These are phyloP conservation scores for Campaea margaritaria DNA, from an alignment of 2,888 invertebrate genomes.

Conservation along the genomic window DNA sequence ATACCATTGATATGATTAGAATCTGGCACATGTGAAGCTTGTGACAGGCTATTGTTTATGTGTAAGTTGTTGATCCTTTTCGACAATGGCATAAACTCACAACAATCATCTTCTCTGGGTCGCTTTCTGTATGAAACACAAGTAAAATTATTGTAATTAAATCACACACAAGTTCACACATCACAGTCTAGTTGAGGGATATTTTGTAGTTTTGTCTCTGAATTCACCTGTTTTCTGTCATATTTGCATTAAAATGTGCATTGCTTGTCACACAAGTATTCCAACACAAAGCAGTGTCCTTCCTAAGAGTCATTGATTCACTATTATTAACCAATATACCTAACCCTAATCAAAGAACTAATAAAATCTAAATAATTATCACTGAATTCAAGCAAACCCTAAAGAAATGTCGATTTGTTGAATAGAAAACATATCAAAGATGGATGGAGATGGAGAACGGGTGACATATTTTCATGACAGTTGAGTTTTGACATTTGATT, in stretches of 20 bases:
- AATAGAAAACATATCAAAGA: too few species aligned
- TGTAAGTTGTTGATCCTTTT: constrained; percentile 96
- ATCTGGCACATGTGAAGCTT: constrained; percentile 57
- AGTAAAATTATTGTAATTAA: constrained; percentile 16
- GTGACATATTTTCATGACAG: too few species aligned
- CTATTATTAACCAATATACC: not conserved
- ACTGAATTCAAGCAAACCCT: too few species aligned
- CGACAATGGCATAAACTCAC: constrained; percentile 94
- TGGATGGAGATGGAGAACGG: too few species aligned
- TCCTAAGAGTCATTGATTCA: constrained; percentile 71
- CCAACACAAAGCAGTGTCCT: constrained; percentile 60
- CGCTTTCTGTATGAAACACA: constrained; percentile 87
- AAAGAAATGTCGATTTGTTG: too few species aligned
- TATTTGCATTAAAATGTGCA: constrained; percentile 68
- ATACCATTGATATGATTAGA: constrained; percentile 65
- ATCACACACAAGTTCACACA: not conserved
- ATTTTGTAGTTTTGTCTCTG: not conserved
- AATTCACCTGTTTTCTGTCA: constrained; percentile 80
- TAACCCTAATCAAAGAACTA: not conserved
- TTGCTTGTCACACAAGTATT: constrained; percentile 64
- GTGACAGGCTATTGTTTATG: constrained; percentile 86
- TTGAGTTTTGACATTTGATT: too few species aligned
- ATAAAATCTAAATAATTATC: constrained; percentile 1
- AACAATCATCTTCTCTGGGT: constrained; percentile 89
- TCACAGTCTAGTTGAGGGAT: not conserved